Evolutionary conservation across 2,888 invertebrate species (phyloP), one percentile per base, ranked within the genome.

Genomic region (Leptopterna dolabrata): DNA sequence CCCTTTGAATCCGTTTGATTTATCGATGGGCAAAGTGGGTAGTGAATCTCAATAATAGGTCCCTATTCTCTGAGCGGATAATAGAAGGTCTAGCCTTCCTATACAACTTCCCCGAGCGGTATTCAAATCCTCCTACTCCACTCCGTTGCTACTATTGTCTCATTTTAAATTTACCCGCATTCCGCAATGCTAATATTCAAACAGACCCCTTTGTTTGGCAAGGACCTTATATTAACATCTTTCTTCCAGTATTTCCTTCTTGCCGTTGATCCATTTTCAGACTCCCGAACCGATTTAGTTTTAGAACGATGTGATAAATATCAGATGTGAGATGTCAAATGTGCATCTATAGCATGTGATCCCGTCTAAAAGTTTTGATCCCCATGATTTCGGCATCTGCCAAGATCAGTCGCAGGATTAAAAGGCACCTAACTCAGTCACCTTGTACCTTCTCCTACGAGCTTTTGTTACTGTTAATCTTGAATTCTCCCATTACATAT

Each of bases 1-100:
- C 83, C 83, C 83, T 83, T 83, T 83, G 83, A 83, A 70, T 70
- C 83, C 63, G 24, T 83, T 83, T 83, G 83, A 83, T 83, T 83
- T 83, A 83, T 83, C 83, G 83, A 47, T 16, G 14, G 41, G 71
- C 83, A 63, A 83, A 83, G 83, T 83, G 70, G 70, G 36, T 47
- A 83, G 83, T 83, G 83, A 83, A 83, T 83, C 83, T 70, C 83
- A 83, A 70, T 83, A 83, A 70, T 83, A 63, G 83, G 63, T 70
- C 63, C 70, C 83, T 83, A 70, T 83, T 83, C 70, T 70, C 70
- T 47, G 63, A 13, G 24, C 83, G 71, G 63, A 83, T 83, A 83
- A 83, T 83, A 83, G 70, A 70, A 83, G 83, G 36, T 83, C 83
- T 78, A 78, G 81, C 71, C 70, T 83, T 55, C 63, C 83, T 83